Base-by-base conservation (phyloP, 2,888 invertebrate species). In the Parnassius orleans region DNA sequence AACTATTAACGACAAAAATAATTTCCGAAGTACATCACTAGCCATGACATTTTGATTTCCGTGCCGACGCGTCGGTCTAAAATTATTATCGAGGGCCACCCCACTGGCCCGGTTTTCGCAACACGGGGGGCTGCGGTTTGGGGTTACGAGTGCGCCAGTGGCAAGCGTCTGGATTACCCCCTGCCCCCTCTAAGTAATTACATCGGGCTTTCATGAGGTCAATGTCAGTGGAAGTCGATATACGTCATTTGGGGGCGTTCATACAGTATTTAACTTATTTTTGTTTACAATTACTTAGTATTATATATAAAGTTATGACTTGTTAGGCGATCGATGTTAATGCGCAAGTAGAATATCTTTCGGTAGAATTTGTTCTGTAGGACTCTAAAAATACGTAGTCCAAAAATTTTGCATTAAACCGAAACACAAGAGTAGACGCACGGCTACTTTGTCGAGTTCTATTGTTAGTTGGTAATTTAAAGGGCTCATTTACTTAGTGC, bases 11-110 rank as follows among this genome's bases (percentile, higher is more conserved):
- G 43, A 43, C 2, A 43, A 10, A 10, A 43, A 10, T 48, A 5
- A 14, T 48, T 48, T 14, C 48, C 48, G 5, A 9, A 10, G 14
- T 48, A 44, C 43, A 60, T 48, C 69, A 69, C 70, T 59, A 61
- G 59, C 59, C 70, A 69, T 74, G 79, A 77, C 78, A 84, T 83
- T 83, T 80, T 81, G 80, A 84, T 81, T 78, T 80, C 76, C 78
- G 79, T 71, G 73, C 74, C 74, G 74, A 68, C 76, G 78, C 77
- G 75, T 66, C 69, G 76, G 74, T 81, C 78, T 81, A 76, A 80
- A 82, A 80, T 80, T 80, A 80, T 80, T 77, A 80, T 77, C 78
- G 78, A 78, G 74, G 77, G 72, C 72, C 71, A 68, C 71, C 72
- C 68, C 66, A 41, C 65, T 74, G 74, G 69, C 75, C 75, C 70